Evolutionary conservation across 64 coral and sea anemone genomes (phyloP).

Genomic region (Stylophora pistillata): DNA sequence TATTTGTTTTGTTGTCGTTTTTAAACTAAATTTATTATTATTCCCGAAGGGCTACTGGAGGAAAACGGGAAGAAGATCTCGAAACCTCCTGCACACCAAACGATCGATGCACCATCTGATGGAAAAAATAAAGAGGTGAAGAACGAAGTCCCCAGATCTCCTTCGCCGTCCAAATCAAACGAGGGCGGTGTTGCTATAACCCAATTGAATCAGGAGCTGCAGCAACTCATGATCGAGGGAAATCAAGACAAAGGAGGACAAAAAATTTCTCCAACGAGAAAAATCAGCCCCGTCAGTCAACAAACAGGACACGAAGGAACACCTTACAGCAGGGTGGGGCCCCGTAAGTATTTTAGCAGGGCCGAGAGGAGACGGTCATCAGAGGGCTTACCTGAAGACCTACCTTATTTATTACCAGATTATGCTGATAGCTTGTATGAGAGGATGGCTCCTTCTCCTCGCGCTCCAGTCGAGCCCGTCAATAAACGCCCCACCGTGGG

Average conservation of each 20-base stretch:
- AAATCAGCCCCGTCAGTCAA: slow-evolving; percentile 6
- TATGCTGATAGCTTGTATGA: slow-evolving; percentile 21
- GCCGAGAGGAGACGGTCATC: slow-evolving; percentile 13
- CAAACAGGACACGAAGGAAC: slow-evolving; percentile 27
- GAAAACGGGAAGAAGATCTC: background rate
- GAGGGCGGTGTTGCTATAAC: slow-evolving; percentile 2
- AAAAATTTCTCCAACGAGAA: background rate
- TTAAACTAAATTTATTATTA: background rate
- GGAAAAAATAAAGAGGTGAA: background rate
- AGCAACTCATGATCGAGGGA: slow-evolving; percentile 12
- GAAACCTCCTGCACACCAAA: background rate
- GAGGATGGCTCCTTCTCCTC: background rate
- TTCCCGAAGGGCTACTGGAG: background rate
- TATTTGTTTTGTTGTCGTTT: background rate
- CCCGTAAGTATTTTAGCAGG: background rate
- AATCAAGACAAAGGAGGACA: slow-evolving; percentile 8
- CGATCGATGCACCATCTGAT: background rate
- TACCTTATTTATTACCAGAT: background rate
- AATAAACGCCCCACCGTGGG: slow-evolving; percentile 19
- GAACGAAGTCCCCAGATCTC: background rate
- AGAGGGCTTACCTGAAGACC: background rate
- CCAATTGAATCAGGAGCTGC: slow-evolving; percentile 28
- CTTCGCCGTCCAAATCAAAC: background rate
- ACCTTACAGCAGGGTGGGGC: slow-evolving; percentile 6
- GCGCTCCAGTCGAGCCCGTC: background rate